phyloP scores from a whole-genome alignment of 2,888 invertebrate species.

The Andrena trimmerana region DNA sequence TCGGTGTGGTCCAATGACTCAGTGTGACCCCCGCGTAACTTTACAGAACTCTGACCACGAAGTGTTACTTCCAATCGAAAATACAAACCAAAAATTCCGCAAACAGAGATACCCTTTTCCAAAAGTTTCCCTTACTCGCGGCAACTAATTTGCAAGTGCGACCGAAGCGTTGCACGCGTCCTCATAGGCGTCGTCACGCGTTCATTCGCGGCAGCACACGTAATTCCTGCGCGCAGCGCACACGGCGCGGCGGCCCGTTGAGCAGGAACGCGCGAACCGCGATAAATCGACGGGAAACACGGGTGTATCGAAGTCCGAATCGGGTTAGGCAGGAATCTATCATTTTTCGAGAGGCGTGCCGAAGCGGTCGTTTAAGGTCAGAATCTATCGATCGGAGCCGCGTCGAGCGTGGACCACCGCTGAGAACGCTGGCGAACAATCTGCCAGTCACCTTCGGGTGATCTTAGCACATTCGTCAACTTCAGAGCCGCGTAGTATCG shows the following conservation, averaged over 20 bases:
- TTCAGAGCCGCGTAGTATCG: conserved; percentile 57
- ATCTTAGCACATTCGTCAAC: conserved; percentile 77
- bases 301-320: conserved; percentile 59
- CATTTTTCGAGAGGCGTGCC: conserved; percentile 72
- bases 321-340: conserved; percentile 69
- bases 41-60: too few relatives aligned
- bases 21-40: too few relatives aligned
- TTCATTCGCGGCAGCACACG: conserved; percentile 8
- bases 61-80: too few relatives aligned
- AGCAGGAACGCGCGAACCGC: conserved; percentile 25
- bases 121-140: too few relatives aligned
- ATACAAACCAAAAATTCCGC: too few relatives aligned
- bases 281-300: conserved; percentile 35
- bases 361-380: conserved; percentile 67
- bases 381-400: conserved; percentile 66
- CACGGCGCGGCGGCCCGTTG: conserved; percentile 14
- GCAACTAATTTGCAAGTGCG: too few relatives aligned
- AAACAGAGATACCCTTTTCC: too few relatives aligned
- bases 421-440: conserved; percentile 74
- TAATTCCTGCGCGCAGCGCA: conserved; percentile 11
- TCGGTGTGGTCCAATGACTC: too few relatives aligned
- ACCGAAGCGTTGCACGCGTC: not conserved
- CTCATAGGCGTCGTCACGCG: not conserved
- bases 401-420: conserved; percentile 73
- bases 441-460: conserved; percentile 74